A percentile compares a stretch with the other conserved stretches of the same genome.
Evolutionary conservation across 2,113 vertebrate species (phyloP).

Genomic region (Panthera uncia): DNA sequence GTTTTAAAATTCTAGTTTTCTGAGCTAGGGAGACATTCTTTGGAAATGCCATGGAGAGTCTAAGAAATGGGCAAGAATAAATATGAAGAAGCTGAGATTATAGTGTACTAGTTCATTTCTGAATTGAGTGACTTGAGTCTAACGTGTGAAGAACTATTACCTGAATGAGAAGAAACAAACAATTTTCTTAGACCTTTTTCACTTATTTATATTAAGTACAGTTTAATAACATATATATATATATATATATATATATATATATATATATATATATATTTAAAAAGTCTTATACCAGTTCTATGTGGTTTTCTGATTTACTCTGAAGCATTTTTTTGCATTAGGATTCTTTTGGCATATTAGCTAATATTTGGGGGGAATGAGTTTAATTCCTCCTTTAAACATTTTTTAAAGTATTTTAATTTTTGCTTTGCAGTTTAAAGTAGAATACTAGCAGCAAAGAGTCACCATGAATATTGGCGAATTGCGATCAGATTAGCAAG

Average conservation of each 20-base stretch:
- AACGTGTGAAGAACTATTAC: neutral
- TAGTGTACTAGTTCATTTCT: neutral
- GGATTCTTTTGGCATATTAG: neutral
- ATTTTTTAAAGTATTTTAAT: neutral
- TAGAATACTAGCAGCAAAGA: neutral
- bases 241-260: too few species aligned
- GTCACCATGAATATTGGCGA: neutral
- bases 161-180: neutral
- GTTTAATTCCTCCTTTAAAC: neutral
- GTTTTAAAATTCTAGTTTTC: neutral
- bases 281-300: neutral
- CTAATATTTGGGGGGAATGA: neutral
- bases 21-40: neutral
- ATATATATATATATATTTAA: neutral
- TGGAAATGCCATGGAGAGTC: neutral
- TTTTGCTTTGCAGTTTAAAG: neutral
- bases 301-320: neutral
- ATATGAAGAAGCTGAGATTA: neutral
- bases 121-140: neutral
- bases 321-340: neutral
- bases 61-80: neutral
- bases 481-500: neutral
- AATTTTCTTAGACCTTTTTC: neutral
- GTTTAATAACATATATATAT: neutral
- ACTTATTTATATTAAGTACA: neutral